phyloP scores from a whole-genome alignment of 2,888 invertebrate species.

The Acanthosepion esculentum region DNA sequence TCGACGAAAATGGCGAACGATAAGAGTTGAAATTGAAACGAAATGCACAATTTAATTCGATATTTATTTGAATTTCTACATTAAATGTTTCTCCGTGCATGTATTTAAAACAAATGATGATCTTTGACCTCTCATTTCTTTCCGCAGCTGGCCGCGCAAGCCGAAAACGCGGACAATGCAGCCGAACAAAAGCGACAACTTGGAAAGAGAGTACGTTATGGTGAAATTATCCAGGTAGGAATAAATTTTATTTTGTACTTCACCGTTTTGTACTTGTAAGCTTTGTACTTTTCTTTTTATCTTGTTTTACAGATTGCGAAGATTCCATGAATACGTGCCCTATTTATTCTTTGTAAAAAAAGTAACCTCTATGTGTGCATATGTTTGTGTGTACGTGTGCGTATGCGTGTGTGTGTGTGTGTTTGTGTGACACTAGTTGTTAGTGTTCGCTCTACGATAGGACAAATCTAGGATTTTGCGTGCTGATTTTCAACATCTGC shows the following conservation, averaged over 20 bases:
- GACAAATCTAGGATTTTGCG: too few relatives aligned
- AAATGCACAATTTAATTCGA: too few relatives aligned
- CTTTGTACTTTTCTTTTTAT: too few relatives aligned
- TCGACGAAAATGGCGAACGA: too few relatives aligned
- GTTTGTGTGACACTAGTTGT: background rate
- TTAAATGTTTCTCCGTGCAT: too few relatives aligned
- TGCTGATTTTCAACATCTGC: too few relatives aligned
- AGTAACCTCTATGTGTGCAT: background rate
- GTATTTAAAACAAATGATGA: background rate
- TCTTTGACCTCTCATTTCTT: background rate
- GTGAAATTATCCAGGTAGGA: constrained; percentile 74
- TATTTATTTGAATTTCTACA: too few relatives aligned
- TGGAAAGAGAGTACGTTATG: constrained; percentile 75
- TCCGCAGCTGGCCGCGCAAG: constrained; percentile 69
- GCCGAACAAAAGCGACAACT: constrained; percentile 74
- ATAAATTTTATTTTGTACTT: background rate
- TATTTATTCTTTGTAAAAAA: background rate
- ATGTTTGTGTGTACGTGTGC: background rate
- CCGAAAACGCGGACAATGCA: constrained; percentile 74
- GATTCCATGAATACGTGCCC: too few relatives aligned
- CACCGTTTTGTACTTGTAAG: too few relatives aligned
- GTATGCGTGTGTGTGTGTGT: background rate
- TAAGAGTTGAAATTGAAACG: too few relatives aligned
- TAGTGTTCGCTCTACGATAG: too few relatives aligned
- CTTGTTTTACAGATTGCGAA: background rate